These are phyloP conservation scores for Oenanthe melanoleuca DNA, from an alignment of 2,113 vertebrate genomes.

Conservation along the genomic window DNA sequence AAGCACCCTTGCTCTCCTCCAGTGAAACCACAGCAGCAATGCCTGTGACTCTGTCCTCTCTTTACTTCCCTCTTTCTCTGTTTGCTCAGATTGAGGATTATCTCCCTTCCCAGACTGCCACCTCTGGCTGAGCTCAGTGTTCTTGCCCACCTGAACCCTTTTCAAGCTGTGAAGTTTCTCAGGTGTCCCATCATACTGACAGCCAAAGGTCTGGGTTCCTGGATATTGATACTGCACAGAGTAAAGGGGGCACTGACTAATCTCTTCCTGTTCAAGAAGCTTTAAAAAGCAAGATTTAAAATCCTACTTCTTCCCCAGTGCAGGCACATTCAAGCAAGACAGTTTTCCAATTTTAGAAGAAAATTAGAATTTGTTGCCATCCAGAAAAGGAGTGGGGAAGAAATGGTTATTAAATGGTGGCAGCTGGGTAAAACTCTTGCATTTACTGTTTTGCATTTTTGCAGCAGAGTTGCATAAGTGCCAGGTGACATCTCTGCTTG, in stretches of 20 bases:
- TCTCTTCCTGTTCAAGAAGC: neutral
- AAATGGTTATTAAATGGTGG: neutral
- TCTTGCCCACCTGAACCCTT: neutral
- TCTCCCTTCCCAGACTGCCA: neutral
- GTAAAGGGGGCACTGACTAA: neutral
- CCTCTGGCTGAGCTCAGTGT: neutral
- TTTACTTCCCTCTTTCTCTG: neutral
- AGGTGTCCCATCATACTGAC: rapidly evolving
- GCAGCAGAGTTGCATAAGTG: neutral
- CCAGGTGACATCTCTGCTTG: neutral
- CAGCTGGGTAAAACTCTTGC: neutral
- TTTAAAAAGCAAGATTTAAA: neutral
- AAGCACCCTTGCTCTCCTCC: rapidly evolving
- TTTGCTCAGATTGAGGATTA: neutral
- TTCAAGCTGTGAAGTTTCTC: neutral
- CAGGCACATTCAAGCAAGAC: neutral
- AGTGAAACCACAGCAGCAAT: neutral
- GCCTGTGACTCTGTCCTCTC: rapidly evolving
- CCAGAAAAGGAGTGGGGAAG: neutral
- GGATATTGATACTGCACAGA: neutral
- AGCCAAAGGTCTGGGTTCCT: neutral
- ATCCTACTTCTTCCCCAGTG: neutral
- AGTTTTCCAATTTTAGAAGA: neutral
- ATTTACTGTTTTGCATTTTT: neutral
- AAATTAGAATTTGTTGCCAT: neutral